phyloP scores from a whole-genome alignment of 2,888 invertebrate species.

The Uloborus plumipes region DNA sequence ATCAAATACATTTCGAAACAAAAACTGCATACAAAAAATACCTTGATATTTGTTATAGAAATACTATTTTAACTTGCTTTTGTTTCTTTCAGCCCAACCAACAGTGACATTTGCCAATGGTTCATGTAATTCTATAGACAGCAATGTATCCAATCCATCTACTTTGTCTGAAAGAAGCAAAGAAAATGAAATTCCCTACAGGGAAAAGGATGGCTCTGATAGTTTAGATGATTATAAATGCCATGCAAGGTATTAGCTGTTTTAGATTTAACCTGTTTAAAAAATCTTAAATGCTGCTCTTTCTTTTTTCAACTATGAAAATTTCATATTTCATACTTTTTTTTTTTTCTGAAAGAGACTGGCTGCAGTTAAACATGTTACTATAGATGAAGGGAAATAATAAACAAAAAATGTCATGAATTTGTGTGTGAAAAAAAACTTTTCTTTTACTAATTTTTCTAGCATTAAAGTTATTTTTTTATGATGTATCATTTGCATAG shows the following conservation, averaged over 20 bases:
- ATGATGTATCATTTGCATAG: too few relatives aligned
- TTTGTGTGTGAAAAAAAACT: too few relatives aligned
- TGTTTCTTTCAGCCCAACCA: constrained; percentile 28
- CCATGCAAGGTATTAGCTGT: constrained; percentile 40
- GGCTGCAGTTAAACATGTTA: too few relatives aligned
- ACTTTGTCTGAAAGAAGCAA: constrained; percentile 61
- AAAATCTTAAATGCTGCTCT: too few relatives aligned
- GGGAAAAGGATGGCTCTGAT: constrained; percentile 52
- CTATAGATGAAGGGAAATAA: too few relatives aligned
- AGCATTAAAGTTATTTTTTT: too few relatives aligned
- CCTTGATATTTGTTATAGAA: not conserved
- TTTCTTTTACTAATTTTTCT: too few relatives aligned
- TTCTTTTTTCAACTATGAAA: too few relatives aligned
- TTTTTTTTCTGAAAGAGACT: too few relatives aligned
- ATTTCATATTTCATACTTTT: too few relatives aligned
- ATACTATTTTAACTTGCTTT: not conserved
- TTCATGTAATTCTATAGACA: constrained; percentile 60
- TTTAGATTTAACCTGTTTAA: too few relatives aligned
- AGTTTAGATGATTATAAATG: constrained; percentile 61
- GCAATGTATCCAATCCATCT: constrained; percentile 62
- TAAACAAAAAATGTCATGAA: too few relatives aligned
- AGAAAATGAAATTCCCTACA: constrained; percentile 38
- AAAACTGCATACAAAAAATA: not conserved
- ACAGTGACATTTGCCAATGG: constrained; percentile 62
- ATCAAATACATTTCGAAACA: not conserved